Conservation (phyloP, 2,888 invertebrate genomes). For the Melanostoma scalare region DNA sequence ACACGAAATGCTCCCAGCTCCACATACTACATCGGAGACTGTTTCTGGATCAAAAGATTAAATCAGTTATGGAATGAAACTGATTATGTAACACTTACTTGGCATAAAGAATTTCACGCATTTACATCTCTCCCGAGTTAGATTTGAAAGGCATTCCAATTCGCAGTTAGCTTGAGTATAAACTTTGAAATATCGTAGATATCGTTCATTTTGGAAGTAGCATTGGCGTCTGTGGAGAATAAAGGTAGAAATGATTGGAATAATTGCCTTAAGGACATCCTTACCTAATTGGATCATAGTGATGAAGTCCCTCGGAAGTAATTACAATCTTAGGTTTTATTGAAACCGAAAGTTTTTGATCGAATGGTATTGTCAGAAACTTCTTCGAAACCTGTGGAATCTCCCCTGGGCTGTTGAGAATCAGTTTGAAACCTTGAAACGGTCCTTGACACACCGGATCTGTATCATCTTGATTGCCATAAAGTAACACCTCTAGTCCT, state of each 20-base stretch:
- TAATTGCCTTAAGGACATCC: background rate
- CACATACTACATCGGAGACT: conserved; percentile 4
- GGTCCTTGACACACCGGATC: conserved; percentile 29
- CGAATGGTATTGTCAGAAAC: conserved; percentile 85
- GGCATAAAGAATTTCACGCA: conserved; percentile 38
- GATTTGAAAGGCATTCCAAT: conserved; percentile 27
- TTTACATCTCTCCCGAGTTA: conserved; percentile 14
- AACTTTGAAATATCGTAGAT: conserved; percentile 26
- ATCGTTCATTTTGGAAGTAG: conserved; percentile 23
- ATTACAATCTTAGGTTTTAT: conserved; percentile 88
- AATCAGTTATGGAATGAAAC: background rate
- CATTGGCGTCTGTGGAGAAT: conserved; percentile 7
- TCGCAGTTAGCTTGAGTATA: conserved; percentile 32
- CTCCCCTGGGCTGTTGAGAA: conserved; percentile 57
- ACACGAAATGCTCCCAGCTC: conserved; percentile 15
- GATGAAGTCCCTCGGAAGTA: conserved; percentile 84
- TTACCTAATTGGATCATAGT: conserved; percentile 83
- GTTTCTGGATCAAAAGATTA: conserved; percentile 1
- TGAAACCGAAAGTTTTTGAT: conserved; percentile 86
- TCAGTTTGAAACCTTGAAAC: conserved; percentile 41
- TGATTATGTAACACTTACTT: background rate
- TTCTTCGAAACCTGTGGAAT: conserved; percentile 81
- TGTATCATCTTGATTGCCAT: conserved; percentile 9
- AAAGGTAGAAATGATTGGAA: no score
- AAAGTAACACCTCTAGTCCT: conserved; percentile 5